A percentile compares a stretch with the other conserved stretches of the same genome.
Conservation (phyloP, 2,113 vertebrate species). For the Nesoenas mayeri region DNA sequence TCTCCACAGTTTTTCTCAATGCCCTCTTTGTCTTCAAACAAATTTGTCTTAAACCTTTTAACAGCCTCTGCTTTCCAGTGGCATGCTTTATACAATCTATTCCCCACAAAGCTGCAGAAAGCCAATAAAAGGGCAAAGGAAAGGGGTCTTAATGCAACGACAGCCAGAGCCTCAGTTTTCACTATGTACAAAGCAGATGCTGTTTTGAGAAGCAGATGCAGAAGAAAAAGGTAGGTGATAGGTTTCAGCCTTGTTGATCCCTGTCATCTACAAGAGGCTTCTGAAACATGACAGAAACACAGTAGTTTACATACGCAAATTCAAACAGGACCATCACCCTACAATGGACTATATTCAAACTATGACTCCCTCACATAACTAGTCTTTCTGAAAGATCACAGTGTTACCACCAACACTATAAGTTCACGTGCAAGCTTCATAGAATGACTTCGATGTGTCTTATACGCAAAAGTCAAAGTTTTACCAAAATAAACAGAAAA, state of each 20-base stretch:
- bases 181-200: neutral
- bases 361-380: neutral
- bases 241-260: neutral
- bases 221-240: neutral
- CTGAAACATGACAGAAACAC: neutral
- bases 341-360: neutral
- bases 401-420: neutral
- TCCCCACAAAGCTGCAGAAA: slow-evolving; percentile 39
- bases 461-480: neutral
- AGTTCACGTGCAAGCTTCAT: neutral
- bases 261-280: neutral
- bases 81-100: slow-evolving; percentile 26
- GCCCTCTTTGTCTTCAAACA: slow-evolving; percentile 58
- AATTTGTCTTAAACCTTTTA: slow-evolving; percentile 63
- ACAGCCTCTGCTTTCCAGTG: slow-evolving; percentile 60
- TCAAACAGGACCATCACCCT: neutral
- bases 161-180: neutral
- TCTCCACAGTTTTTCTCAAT: slow-evolving; percentile 46
- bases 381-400: neutral
- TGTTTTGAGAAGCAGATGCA: neutral
- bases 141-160: neutral
- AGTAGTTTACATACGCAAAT: neutral
- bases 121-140: slow-evolving; percentile 9
- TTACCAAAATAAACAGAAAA: neutral
- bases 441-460: neutral